Evolutionary conservation across 2,888 invertebrate species (phyloP).

Genomic region (Drosophila mimetica): DNA sequence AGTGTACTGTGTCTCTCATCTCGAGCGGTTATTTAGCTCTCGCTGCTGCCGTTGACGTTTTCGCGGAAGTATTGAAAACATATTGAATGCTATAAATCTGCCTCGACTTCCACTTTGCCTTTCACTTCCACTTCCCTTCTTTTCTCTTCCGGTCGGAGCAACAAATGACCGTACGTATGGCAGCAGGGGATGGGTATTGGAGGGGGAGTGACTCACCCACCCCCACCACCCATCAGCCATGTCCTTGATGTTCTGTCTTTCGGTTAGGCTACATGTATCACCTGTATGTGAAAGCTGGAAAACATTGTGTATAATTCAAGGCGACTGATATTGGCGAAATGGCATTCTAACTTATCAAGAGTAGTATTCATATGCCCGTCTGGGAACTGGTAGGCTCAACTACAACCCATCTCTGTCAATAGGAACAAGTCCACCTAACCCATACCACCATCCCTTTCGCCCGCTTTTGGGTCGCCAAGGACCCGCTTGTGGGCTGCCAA

Average conservation of each 20-base stretch:
- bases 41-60: slow-evolving; percentile 51
- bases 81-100: slow-evolving; percentile 72
- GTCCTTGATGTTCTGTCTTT: background rate
- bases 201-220: no score
- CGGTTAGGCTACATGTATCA: background rate
- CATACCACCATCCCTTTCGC: background rate
- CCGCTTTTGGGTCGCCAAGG: slow-evolving; percentile 12
- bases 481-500: slow-evolving; percentile 35
- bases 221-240: no score
- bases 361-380: background rate
- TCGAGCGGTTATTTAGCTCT: slow-evolving; percentile 42
- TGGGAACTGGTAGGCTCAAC: background rate
- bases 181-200: slow-evolving; percentile 3
- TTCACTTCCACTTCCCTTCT: slow-evolving; percentile 1
- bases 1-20: slow-evolving; percentile 12
- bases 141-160: slow-evolving; percentile 21
- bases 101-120: slow-evolving; percentile 19
- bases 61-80: slow-evolving; percentile 69
- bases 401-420: background rate
- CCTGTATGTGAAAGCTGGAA: background rate
- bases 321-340: background rate
- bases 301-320: background rate
- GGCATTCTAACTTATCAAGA: background rate
- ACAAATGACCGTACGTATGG: slow-evolving; percentile 44
- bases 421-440: background rate